Conservation (phyloP, 2,113 vertebrate genomes). For the Axis porcinus region DNA sequence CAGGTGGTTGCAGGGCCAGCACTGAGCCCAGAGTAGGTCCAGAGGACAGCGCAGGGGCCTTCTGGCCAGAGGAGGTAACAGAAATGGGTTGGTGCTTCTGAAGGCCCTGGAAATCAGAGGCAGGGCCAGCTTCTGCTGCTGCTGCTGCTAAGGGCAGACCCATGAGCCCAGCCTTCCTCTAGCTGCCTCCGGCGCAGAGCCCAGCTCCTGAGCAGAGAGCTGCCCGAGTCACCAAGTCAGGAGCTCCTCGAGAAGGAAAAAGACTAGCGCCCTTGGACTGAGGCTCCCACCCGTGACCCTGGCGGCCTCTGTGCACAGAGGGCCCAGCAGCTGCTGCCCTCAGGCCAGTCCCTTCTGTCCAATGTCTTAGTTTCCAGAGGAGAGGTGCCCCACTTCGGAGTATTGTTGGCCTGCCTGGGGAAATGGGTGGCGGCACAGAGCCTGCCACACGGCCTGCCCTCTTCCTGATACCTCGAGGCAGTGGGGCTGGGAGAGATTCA, state of each 20-base stretch:
- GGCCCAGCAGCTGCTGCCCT: background rate
- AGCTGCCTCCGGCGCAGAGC: background rate
- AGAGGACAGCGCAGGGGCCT: conserved; percentile 16
- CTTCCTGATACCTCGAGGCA: conserved; percentile 26
- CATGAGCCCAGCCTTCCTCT: background rate
- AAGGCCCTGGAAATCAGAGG: background rate
- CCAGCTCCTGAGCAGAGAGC: background rate
- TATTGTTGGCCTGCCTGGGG: conserved; percentile 52
- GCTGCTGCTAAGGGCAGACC: background rate
- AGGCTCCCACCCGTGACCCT: background rate
- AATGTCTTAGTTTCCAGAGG: background rate
- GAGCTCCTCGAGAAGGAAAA: background rate
- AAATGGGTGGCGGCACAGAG: background rate
- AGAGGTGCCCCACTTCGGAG: background rate
- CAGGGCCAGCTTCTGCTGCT: background rate
- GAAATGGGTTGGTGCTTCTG: background rate
- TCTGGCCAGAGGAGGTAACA: conserved; percentile 67
- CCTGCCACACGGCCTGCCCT: background rate
- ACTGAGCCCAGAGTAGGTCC: background rate
- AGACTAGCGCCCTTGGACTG: background rate
- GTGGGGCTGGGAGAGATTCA: background rate
- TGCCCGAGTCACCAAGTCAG: accelerated
- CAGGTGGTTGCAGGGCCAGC: background rate
- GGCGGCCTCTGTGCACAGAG: background rate
- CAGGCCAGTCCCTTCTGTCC: background rate